Evolutionary conservation across 2,113 vertebrate species (phyloP).

Genomic region (Cheilinus undulatus): DNA sequence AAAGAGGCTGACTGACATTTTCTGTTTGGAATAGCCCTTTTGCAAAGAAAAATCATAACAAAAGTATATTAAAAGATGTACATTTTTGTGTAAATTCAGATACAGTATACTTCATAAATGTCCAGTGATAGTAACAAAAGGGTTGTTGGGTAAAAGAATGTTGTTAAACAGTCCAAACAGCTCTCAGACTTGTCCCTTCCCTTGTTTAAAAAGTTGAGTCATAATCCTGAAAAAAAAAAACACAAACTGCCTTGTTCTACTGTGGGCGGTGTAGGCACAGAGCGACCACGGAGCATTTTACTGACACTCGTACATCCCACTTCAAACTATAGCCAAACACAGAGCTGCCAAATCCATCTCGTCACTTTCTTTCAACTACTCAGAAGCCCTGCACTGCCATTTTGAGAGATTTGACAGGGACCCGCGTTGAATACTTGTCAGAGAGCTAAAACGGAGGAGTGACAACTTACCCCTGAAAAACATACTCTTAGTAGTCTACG

Average conservation of each 20-base stretch:
- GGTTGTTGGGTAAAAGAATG: too few relatives aligned
- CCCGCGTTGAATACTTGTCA: background rate
- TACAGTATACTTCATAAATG: too few relatives aligned
- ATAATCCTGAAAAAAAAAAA: conserved; percentile 53
- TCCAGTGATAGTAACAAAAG: too few relatives aligned
- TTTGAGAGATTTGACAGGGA: background rate
- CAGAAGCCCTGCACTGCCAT: background rate
- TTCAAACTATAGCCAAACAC: conserved; percentile 29
- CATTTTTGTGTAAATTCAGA: too few relatives aligned
- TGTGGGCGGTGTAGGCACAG: conserved; percentile 45
- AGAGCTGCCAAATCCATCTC: conserved; percentile 44
- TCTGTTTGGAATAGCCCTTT: too few relatives aligned
- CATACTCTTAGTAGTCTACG: too few relatives aligned
- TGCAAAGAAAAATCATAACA: too few relatives aligned
- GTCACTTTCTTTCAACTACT: conserved; percentile 20
- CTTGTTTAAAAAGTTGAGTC: conserved; percentile 63
- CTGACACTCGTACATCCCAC: conserved; percentile 33
- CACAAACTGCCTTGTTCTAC: conserved; percentile 33
- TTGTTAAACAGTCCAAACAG: conserved; percentile 13
- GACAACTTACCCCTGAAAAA: background rate
- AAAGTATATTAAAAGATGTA: too few relatives aligned
- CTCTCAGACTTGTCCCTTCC: too few relatives aligned
- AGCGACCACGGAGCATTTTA: conserved; percentile 33
- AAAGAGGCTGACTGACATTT: too few relatives aligned
- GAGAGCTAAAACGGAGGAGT: background rate